Evolutionary conservation across 2,797 vertebrate genomes (phyloP).

Genomic region (Eospalax fontanierii): DNA sequence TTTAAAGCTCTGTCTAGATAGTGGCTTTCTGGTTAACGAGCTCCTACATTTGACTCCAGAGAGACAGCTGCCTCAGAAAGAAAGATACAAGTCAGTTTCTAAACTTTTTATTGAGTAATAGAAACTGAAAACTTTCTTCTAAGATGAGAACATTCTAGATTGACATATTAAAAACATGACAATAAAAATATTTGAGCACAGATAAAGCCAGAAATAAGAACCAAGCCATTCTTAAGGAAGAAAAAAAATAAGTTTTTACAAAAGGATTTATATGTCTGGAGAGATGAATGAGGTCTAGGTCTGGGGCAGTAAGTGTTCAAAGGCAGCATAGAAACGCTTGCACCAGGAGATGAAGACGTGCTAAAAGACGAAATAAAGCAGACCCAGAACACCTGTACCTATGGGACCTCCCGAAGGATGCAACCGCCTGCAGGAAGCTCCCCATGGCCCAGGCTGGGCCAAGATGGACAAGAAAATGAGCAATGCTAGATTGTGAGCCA

Average conservation of each 20-base stretch:
- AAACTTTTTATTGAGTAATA: conserved; percentile 58
- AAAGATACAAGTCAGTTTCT: conserved; percentile 48
- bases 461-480: not conserved
- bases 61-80: conserved; percentile 41
- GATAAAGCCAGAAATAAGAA: conserved; percentile 46
- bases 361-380: not conserved
- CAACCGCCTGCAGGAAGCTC: not conserved
- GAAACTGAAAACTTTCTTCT: conserved; percentile 39
- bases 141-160: not conserved
- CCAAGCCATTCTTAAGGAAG: conserved; percentile 32
- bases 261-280: not conserved
- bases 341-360: not conserved
- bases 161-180: conserved; percentile 23
- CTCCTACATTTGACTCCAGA: conserved; percentile 45
- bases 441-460: not conserved
- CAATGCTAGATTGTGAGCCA: not conserved
- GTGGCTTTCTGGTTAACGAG: conserved; percentile 74
- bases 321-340: not conserved
- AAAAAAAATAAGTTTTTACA: conserved; percentile 15
- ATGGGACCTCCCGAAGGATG: not conserved
- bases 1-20: conserved; percentile 64
- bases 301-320: not conserved
- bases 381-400: not conserved
- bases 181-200: conserved; percentile 46
- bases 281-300: not conserved